A percentile compares a stretch with the other conserved stretches of the same genome.
Evolutionary conservation across 2,113 vertebrate species (phyloP).

Genomic region (Ursus arctos): DNA sequence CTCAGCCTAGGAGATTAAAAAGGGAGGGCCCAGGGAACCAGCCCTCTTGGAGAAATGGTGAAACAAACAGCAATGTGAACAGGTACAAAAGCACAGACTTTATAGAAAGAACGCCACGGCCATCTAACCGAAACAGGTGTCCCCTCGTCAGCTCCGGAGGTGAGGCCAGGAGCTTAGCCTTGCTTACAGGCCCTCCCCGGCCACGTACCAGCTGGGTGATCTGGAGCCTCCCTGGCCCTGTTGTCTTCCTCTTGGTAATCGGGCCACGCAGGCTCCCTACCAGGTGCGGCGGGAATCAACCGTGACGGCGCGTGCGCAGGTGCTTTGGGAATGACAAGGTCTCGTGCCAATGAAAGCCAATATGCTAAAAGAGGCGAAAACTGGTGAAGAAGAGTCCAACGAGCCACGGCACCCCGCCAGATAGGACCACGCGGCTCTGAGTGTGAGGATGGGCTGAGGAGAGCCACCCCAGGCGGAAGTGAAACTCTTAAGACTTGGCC

Average conservation of each 20-base stretch:
- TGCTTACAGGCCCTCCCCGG: not conserved
- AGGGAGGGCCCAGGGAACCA: not conserved
- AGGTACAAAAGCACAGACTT: not conserved
- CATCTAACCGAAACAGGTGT: not conserved
- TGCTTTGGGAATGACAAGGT: not conserved
- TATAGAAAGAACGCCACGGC: not conserved
- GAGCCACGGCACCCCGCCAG: not conserved
- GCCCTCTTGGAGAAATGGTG: not conserved
- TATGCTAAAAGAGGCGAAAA: not conserved
- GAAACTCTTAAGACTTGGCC: conserved; percentile 9
- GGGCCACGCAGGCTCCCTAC: not conserved
- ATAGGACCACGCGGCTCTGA: not conserved
- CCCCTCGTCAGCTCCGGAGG: not conserved
- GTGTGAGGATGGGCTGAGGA: not conserved
- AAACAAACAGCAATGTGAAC: not conserved
- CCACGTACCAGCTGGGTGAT: not conserved
- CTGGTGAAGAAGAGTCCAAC: fast-evolving
- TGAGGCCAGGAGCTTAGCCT: not conserved
- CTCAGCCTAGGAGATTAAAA: not conserved
- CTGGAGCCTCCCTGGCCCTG: fast-evolving
- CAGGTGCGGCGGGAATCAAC: not conserved
- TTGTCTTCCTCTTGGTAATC: not conserved
- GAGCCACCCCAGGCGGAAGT: not conserved
- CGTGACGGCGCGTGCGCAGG: not conserved
- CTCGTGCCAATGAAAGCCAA: not conserved